phyloP scores from a whole-genome alignment of 1,140 invertebrate species.

The Ceratina australensis region DNA sequence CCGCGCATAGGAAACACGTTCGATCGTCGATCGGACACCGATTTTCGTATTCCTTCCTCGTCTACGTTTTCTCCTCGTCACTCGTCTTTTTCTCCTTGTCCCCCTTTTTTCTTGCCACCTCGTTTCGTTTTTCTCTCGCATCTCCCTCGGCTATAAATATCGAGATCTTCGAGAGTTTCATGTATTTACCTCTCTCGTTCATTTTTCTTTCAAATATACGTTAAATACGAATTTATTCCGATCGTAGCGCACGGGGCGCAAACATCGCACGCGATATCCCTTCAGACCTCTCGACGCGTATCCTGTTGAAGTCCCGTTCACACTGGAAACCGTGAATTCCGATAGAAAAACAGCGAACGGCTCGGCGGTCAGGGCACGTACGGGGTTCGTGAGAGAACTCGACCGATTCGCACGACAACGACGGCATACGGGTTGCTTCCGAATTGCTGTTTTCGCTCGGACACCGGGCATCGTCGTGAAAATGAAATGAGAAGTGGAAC shows the following conservation, averaged over 20 bases:
- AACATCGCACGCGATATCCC: conserved; percentile 47
- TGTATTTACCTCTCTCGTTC: no score
- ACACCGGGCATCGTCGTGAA: conserved; percentile 39
- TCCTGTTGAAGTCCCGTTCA: conserved; percentile 23
- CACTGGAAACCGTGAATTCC: conserved; percentile 46
- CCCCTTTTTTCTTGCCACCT: conserved; percentile 58
- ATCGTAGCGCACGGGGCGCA: background rate
- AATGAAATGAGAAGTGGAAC: conserved; percentile 40
- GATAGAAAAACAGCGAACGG: background rate
- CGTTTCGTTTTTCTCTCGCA: conserved; percentile 11
- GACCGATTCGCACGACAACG: conserved; percentile 63
- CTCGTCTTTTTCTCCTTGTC: conserved; percentile 25
- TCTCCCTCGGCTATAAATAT: background rate
- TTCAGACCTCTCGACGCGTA: conserved; percentile 7
- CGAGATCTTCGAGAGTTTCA: no score
- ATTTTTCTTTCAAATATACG: no score
- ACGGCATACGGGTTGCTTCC: conserved; percentile 54
- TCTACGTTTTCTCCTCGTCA: conserved; percentile 39
- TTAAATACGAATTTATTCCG: no score
- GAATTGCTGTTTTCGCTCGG: conserved; percentile 56
- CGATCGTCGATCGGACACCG: conserved; percentile 53
- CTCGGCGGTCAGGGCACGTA: conserved; percentile 48
- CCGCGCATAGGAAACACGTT: conserved; percentile 70
- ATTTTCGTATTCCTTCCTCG: conserved; percentile 77
- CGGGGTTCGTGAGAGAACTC: conserved; percentile 63